Base-by-base conservation (phyloP, 1,140 invertebrate genomes). In the Spodoptera frugiperda region DNA sequence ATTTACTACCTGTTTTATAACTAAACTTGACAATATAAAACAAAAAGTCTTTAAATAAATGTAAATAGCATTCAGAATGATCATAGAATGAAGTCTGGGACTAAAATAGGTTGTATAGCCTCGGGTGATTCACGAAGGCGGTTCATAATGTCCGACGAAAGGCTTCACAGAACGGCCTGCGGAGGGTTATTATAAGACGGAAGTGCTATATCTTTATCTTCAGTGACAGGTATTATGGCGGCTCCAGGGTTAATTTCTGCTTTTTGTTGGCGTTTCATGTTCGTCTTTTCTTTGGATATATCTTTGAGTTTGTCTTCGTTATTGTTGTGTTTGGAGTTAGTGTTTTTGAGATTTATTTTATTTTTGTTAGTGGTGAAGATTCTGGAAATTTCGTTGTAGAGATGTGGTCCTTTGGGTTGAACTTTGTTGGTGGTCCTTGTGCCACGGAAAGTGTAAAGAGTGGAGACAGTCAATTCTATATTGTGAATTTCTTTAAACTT, bases 141-240 rank as follows among this genome's bases (percentile, higher is more conserved):
- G n/a, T n/a, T 49, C 44, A 61, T 68, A 33, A 51, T 33, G 15
- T 25, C 9, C 49, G 73, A 61, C 39, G 44, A n/a, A 25, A 67
- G 17, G 12, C 44, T 49, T 48, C 44, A 67, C 25, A 67, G 63
- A 67, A 68, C 3, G 25, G 55, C 71, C 71, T 4, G 19, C 15
- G 44, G 71, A 17, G 12, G 39, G 55, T 73, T 73, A 61, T 73
- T 73, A 73, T 73, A 33, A 73, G 46, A 33, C 14, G 71, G 71
- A 73, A 73, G 19, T 73, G 71, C 30, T 71, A 33, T 70, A 57
- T 59, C 71, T 61, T 73, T 73, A 73, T 73, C 71, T 61, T n/a
- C n/a, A 67, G 54, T 61, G 71, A 73, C 71, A 59, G 71, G 12
- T 61, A 59, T 73, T 73, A 61, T 73, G 44, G 55, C 33, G 17